Percentiles rank a stretch among this genome's conserved stretches.
Evolutionary conservation across 2,888 invertebrate genomes (phyloP).

Genomic region (Amphimallon solstitiale): DNA sequence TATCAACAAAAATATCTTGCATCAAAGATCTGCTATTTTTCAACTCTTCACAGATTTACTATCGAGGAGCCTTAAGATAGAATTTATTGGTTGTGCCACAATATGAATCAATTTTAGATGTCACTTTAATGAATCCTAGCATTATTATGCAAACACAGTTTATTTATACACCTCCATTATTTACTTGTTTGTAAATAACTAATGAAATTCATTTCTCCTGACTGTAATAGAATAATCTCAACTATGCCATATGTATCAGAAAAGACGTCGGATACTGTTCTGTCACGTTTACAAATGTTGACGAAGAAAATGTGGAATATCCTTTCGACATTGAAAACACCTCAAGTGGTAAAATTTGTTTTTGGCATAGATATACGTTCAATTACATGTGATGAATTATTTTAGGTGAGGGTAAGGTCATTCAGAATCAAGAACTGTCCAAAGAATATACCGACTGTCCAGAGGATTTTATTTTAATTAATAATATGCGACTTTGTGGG

Average conservation of each 20-base stretch:
- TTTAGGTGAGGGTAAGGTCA: neutral
- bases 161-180: too few species aligned
- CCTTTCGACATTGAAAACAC: conserved; percentile 76
- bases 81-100: too few species aligned
- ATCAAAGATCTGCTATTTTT: too few species aligned
- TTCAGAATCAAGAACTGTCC: conserved; percentile 69
- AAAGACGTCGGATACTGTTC: conserved; percentile 72
- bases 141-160: too few species aligned
- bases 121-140: too few species aligned
- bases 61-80: too few species aligned
- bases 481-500: conserved; percentile 77
- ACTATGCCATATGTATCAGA: conserved; percentile 79
- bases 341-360: conserved; percentile 50
- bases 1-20: too few species aligned
- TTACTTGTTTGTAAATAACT: too few species aligned
- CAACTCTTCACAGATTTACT: too few species aligned
- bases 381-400: neutral
- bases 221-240: conserved; percentile 76
- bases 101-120: too few species aligned
- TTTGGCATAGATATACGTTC: neutral
- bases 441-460: conserved; percentile 81
- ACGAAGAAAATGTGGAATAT: conserved; percentile 64
- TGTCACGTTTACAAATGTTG: conserved; percentile 70
- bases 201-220: too few species aligned
- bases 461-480: conserved; percentile 76